A percentile compares a stretch with the other conserved stretches of the same genome.
These are phyloP conservation scores for Sphenopsis melanotis DNA, from an alignment of 2,797 vertebrate genomes.

Conservation along the genomic window DNA sequence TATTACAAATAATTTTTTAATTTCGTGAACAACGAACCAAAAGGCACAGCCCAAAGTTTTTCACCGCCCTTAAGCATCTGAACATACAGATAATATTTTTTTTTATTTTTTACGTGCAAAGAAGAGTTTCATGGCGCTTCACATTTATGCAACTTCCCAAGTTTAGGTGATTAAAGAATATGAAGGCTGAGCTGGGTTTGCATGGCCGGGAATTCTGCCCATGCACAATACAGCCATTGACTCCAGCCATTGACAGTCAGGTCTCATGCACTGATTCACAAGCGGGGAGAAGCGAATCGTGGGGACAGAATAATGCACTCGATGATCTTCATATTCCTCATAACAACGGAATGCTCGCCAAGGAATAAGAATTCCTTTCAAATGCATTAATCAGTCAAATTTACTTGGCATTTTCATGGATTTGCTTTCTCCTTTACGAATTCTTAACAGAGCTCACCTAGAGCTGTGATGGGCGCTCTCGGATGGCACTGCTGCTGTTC, in stretches of 20 bases:
- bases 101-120: background rate
- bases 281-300: background rate
- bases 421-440: background rate
- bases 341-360: background rate
- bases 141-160: background rate
- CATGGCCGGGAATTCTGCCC: background rate
- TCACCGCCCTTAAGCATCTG: background rate
- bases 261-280: constrained; percentile 14
- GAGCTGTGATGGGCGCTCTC: background rate
- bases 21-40: background rate
- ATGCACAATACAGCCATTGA: constrained; percentile 19
- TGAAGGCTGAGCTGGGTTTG: background rate
- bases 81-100: background rate
- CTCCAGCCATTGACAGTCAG: constrained; percentile 11
- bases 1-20: constrained; percentile 24
- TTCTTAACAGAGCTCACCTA: background rate
- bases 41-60: background rate
- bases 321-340: constrained; percentile 20
- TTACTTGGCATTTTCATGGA: background rate
- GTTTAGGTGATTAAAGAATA: constrained; percentile 21
- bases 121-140: background rate
- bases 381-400: constrained; percentile 8
- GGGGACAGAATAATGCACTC: background rate
- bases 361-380: constrained; percentile 4
- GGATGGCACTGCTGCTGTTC: background rate